Conservation (phyloP, 1,140 invertebrate genomes). For the Pseudomyrmex flavicornis region DNA sequence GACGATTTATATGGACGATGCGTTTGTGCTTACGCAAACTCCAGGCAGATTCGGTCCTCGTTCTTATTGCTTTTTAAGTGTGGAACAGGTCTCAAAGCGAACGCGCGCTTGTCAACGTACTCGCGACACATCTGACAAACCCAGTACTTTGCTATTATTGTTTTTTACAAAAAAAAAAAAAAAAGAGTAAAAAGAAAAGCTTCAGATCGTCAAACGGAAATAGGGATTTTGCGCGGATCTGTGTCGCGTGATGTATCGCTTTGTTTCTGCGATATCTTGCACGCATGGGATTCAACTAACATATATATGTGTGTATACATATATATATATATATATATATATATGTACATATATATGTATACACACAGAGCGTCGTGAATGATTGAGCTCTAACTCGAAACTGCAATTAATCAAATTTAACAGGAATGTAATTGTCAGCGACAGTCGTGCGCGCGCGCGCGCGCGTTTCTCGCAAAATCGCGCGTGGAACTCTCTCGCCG, state of each 20-base stretch:
- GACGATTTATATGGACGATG: neutral
- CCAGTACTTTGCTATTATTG: too few relatives aligned
- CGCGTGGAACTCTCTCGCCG: neutral
- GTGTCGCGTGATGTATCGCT: neutral
- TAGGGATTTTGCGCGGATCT: neutral
- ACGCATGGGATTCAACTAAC: too few relatives aligned
- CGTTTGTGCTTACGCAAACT: too few relatives aligned
- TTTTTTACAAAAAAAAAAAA: neutral
- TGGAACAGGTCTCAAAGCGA: too few relatives aligned
- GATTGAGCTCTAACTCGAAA: conserved; percentile 9
- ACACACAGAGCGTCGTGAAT: neutral
- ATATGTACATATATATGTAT: too few relatives aligned
- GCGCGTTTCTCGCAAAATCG: neutral
- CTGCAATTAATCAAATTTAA: conserved; percentile 19
- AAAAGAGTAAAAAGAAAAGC: neutral
- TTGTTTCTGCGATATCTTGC: neutral
- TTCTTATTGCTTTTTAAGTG: too few relatives aligned
- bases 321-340: too few relatives aligned
- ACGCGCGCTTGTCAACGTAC: too few relatives aligned
- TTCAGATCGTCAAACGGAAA: neutral
- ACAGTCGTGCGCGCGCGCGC: neutral
- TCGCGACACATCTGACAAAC: neutral
- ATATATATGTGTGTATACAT: too few relatives aligned
- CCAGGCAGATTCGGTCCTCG: too few relatives aligned
- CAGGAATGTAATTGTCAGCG: conserved; percentile 11